A percentile compares a stretch with the other conserved stretches of the same genome.
These are phyloP conservation scores for Euwallacea fornicatus DNA, from an alignment of 1,140 invertebrate species.

Conservation along the genomic window DNA sequence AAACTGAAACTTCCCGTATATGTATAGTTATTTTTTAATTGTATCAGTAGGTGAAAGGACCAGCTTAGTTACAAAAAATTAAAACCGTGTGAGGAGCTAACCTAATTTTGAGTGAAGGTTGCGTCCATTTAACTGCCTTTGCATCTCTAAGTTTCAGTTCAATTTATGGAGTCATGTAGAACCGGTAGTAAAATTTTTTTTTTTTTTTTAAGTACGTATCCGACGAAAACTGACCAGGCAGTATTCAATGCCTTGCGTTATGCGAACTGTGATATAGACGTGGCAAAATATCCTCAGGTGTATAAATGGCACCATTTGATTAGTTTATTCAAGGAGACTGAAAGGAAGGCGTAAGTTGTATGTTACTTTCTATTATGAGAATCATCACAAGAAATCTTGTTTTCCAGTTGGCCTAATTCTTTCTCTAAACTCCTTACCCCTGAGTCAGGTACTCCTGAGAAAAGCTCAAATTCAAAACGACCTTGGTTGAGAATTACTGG, in stretches of 20 bases:
- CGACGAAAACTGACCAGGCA: conserved; percentile 69
- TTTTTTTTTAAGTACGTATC: conserved; percentile 61
- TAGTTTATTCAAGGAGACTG: conserved; percentile 56
- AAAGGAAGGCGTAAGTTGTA: conserved; percentile 59
- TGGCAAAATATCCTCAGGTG: conserved; percentile 65
- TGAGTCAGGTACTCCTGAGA: conserved; percentile 16
- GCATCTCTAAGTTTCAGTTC: too few species aligned
- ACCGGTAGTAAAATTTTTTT: too few species aligned
- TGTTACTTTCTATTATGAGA: neutral
- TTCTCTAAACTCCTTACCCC: conserved; percentile 15
- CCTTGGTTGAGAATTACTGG: conserved; percentile 61
- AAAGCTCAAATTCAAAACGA: conserved; percentile 30
- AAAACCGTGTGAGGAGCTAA: too few species aligned
- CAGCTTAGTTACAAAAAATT: too few species aligned
- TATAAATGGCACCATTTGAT: conserved; percentile 68
- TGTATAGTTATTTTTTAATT: too few species aligned
- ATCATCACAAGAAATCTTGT: neutral
- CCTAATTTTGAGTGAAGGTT: too few species aligned
- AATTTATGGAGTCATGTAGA: too few species aligned
- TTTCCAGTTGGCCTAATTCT: conserved; percentile 48
- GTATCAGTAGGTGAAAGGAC: too few species aligned
- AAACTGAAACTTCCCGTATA: too few species aligned
- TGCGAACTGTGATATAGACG: conserved; percentile 55
- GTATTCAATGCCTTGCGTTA: conserved; percentile 66
- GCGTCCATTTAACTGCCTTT: too few species aligned